phyloP scores from a whole-genome alignment of 2,888 invertebrate genomes.

The Plagodis dolabraria region DNA sequence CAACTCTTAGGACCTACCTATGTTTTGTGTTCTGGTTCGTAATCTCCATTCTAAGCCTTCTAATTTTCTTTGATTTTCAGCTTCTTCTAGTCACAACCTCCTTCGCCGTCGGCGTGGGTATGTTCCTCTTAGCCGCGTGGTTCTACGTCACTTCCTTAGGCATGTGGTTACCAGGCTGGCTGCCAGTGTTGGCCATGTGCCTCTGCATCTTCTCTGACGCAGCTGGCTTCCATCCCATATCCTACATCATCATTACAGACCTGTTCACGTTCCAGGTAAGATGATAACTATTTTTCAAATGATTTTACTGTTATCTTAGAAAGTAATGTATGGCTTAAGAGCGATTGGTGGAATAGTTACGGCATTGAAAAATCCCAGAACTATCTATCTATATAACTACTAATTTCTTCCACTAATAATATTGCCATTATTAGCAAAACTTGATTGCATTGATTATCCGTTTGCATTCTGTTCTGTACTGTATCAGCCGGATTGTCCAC shows the following conservation, averaged over 20 bases:
- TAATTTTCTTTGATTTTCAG: slow-evolving; percentile 41
- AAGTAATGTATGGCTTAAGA: too few species aligned
- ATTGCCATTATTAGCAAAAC: too few species aligned
- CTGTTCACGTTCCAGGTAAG: slow-evolving; percentile 75
- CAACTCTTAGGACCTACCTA: too few species aligned
- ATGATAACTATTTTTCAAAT: neutral
- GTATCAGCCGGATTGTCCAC: too few species aligned
- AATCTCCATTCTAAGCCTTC: neutral
- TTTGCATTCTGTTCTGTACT: too few species aligned
- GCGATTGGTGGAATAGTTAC: too few species aligned
- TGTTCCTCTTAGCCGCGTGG: slow-evolving; percentile 69
- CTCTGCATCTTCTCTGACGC: slow-evolving; percentile 76
- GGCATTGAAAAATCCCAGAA: too few species aligned
- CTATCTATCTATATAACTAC: too few species aligned
- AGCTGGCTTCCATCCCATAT: slow-evolving; percentile 78
- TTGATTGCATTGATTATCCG: too few species aligned
- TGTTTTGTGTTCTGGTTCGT: too few species aligned
- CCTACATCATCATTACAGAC: slow-evolving; percentile 78
- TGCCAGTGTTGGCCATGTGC: slow-evolving; percentile 75
- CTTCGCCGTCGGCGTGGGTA: slow-evolving; percentile 69
- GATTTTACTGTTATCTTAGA: slow-evolving; percentile 6
- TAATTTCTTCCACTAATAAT: too few species aligned
- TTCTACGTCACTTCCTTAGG: slow-evolving; percentile 69
- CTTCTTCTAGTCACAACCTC: slow-evolving; percentile 70
- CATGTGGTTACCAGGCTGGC: slow-evolving; percentile 73